Base-by-base conservation (phyloP, 2,888 invertebrate genomes). In the Pteria penguin region DNA sequence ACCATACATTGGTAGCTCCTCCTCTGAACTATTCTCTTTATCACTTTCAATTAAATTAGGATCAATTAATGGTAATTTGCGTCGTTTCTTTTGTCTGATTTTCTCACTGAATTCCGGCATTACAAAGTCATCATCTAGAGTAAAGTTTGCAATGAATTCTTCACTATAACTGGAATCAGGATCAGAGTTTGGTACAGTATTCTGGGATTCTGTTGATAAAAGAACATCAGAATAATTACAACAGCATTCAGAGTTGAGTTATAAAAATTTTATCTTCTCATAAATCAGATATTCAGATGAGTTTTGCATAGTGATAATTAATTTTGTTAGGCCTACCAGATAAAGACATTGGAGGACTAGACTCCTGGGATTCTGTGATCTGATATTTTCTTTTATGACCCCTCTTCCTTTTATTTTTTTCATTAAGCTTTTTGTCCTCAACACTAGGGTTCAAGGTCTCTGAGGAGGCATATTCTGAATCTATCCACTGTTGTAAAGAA, bases 311-410 rank as follows among this genome's bases (percentile, higher is more conserved):
- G 32, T 22, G 26, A 52, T 11, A 27, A 8, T 54, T 22, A 18
- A 18, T 4, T n/a, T 5, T 26, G 26, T 27, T 58, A 33, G n/a
- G 18, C 31, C 33, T 45, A 75, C 79, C 75, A 66, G 79, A 75
- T 22, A 79, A 55, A 31, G 79, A 79, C 79, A 79, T 79, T 31
- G 79, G 79, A 55, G 79, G 79, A 58, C 76, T 79, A n/a, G 31
- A 60, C 8, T 67, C 62, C 29, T 66, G 58, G 29, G 63, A 36
- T 14, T 63, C 60, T 18, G 31, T 22, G 31, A 14, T 36, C 61
- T 31, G 32, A 26, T 31, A 26, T 61, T 27, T 71, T 8, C 24
- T 36, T 45, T 70, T 31, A 14, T 52, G 31, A 4, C 4, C 27
- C n/a, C 29, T 72, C 55, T 31, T 31, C 26, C 24, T 14, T 11